A percentile compares a stretch with the other conserved stretches of the same genome.
phyloP scores from a whole-genome alignment of 2,113 vertebrate genomes.

The Ceyx margarethae region DNA sequence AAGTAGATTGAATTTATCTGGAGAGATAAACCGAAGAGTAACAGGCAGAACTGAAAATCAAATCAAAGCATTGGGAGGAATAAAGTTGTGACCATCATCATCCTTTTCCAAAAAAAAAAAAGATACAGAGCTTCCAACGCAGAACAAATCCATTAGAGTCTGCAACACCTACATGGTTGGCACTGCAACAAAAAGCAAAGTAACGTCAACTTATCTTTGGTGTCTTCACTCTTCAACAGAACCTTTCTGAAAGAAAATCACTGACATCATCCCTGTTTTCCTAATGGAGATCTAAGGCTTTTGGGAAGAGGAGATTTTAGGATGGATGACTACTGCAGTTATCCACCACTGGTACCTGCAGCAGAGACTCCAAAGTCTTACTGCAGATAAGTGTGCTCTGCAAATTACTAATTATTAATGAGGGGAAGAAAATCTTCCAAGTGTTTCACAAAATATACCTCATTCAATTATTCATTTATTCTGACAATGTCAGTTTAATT shows the following conservation, averaged over 20 bases:
- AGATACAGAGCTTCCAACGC: neutral
- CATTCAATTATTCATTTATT: conserved; percentile 23
- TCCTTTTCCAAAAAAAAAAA: neutral
- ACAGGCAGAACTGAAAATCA: neutral
- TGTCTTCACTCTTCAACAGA: neutral
- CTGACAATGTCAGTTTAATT: conserved; percentile 9
- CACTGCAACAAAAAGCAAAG: neutral
- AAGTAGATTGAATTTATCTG: neutral
- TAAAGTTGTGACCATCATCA: neutral
- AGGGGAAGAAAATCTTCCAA: neutral
- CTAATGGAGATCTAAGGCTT: neutral
- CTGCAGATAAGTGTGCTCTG: neutral
- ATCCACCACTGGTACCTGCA: neutral
- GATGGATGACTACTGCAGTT: neutral
- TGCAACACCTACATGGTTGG: neutral
- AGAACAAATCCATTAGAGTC: neutral
- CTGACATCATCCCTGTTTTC: neutral
- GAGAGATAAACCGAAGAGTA: neutral
- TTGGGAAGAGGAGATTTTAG: neutral
- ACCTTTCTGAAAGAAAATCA: neutral
- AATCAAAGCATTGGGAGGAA: neutral
- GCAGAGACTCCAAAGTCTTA: neutral
- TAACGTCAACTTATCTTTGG: neutral
- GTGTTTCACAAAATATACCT: neutral
- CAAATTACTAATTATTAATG: neutral